Evolutionary conservation across 2,797 vertebrate genomes (phyloP).

Genomic region (Lemur catta): DNA sequence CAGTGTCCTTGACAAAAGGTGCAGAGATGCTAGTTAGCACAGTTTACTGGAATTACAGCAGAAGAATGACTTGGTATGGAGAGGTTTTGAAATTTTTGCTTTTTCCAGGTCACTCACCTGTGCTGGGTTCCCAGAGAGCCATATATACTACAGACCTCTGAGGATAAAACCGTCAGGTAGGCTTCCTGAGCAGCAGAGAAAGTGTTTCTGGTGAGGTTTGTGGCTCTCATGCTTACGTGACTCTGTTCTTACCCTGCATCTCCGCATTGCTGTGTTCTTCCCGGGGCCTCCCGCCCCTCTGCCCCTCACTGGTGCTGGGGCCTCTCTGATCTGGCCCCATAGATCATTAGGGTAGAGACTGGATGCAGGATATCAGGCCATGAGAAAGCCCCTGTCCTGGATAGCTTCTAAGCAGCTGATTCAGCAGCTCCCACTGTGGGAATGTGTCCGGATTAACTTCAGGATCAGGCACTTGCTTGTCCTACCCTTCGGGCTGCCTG

Average conservation of each 20-base stretch:
- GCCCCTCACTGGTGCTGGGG: neutral
- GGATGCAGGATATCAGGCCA: neutral
- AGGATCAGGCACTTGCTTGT: neutral
- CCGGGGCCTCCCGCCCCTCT: neutral
- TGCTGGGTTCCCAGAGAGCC: constrained; percentile 94
- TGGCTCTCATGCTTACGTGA: neutral
- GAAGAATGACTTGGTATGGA: neutral
- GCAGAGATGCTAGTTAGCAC: neutral
- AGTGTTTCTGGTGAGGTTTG: constrained; percentile 49
- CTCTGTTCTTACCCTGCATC: neutral
- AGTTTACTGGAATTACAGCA: neutral
- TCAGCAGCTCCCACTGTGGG: neutral
- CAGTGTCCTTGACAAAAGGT: neutral
- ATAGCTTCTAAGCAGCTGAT: neutral
- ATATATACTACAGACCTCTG: constrained; percentile 91
- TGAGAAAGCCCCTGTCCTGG: neutral
- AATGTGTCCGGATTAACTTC: neutral
- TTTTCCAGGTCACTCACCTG: constrained; percentile 93
- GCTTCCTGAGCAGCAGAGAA: neutral
- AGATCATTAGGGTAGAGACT: neutral
- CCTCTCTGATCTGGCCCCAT: neutral
- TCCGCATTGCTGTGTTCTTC: neutral
- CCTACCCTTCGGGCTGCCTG: neutral
- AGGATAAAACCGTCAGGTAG: constrained; percentile 96
- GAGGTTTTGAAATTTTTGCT: neutral